phyloP scores from a whole-genome alignment of 2,797 vertebrate genomes.

The Chromis chromis region DNA sequence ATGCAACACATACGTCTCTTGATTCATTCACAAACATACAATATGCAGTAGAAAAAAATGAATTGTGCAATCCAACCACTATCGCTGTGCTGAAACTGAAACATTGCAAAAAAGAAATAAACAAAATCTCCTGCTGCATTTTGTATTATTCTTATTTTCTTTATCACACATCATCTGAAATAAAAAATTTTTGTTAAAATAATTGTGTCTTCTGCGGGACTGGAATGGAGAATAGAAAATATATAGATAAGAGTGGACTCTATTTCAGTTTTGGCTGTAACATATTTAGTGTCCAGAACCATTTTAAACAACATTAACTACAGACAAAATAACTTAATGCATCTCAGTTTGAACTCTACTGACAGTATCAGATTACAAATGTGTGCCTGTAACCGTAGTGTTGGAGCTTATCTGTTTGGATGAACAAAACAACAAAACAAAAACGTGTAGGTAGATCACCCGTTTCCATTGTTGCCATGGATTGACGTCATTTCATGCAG shows the following conservation, averaged over 20 bases:
- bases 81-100: too few relatives aligned
- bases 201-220: neutral
- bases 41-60: neutral
- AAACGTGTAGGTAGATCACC: slow-evolving; percentile 18
- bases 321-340: neutral
- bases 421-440: neutral
- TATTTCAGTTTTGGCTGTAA: neutral
- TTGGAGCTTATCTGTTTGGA: neutral
- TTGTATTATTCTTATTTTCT: too few relatives aligned
- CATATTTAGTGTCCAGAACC: neutral
- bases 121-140: too few relatives aligned
- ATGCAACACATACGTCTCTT: slow-evolving; percentile 5
- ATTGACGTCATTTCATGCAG: slow-evolving; percentile 32
- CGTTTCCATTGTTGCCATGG: slow-evolving; percentile 31
- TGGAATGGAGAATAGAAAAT: neutral
- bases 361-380: neutral
- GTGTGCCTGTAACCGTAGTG: neutral
- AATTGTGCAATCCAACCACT: neutral
- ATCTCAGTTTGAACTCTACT: neutral
- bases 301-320: neutral
- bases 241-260: neutral
- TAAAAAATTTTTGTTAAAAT: neutral
- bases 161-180: neutral
- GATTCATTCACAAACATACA: slow-evolving; percentile 2
- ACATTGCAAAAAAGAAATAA: too few relatives aligned